Evolutionary conservation across 2,113 vertebrate species (phyloP).

Genomic region (Reinhardtius hippoglossoides): DNA sequence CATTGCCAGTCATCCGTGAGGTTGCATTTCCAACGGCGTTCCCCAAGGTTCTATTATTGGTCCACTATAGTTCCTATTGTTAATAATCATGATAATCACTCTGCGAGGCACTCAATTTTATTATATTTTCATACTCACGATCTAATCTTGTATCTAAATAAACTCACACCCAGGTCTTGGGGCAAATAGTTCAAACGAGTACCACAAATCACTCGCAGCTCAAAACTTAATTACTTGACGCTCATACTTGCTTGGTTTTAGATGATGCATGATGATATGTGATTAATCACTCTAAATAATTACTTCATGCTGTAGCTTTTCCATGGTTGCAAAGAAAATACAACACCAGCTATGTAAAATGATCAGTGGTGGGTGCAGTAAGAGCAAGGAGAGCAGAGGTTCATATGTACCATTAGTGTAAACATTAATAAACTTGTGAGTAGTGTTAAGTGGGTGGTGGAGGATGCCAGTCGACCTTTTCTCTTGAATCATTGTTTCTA

Average conservation of each 20-base stretch:
- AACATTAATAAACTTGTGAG: slow-evolving; percentile 25
- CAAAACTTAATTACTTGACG: slow-evolving; percentile 4
- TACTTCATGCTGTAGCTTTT: background rate
- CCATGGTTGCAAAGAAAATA: background rate
- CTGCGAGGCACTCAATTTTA: background rate
- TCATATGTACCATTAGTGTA: slow-evolving; percentile 10
- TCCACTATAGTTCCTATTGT: slow-evolving; percentile 4
- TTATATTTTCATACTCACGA: background rate
- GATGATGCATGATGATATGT: background rate
- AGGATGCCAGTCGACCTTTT: slow-evolving; percentile 72
- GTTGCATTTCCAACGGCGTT: slow-evolving; percentile 4
- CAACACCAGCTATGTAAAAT: background rate
- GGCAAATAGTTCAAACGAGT: background rate
- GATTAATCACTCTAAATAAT: background rate
- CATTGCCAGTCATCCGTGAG: slow-evolving; percentile 45
- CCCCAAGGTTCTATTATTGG: background rate
- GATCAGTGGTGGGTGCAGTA: background rate
- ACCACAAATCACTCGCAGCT: background rate
- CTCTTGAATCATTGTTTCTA: slow-evolving; percentile 81
- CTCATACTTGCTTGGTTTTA: slow-evolving; percentile 1
- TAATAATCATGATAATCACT: background rate
- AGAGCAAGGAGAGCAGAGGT: slow-evolving; percentile 18
- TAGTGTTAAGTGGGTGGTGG: slow-evolving; percentile 50
- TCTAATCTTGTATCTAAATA: background rate
- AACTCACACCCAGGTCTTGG: too few relatives aligned